Evolutionary conservation across 2,113 vertebrate genomes (phyloP).

Genomic region (Percopsis transmontana): DNA sequence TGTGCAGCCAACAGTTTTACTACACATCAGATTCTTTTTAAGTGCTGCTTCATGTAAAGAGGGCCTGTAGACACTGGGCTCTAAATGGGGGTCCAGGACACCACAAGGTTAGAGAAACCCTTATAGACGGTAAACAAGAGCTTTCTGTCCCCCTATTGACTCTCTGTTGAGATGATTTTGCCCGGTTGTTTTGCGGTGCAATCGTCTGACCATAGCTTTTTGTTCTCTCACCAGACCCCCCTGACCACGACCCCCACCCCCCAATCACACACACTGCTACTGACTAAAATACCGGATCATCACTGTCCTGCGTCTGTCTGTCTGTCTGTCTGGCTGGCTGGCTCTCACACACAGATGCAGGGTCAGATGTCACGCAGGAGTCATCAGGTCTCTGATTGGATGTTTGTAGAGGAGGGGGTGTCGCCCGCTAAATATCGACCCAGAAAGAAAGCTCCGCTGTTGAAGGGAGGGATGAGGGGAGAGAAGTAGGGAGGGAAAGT

Average conservation of each 20-base stretch:
- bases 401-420: constrained; percentile 61
- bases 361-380: constrained; percentile 46
- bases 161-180: constrained; percentile 34
- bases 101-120: too few relatives aligned
- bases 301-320: neutral
- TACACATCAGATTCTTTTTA: too few relatives aligned
- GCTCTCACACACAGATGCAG: constrained; percentile 8
- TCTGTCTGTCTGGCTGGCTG: neutral
- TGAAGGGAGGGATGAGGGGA: neutral
- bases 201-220: too few relatives aligned
- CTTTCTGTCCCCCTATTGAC: constrained; percentile 53
- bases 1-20: too few relatives aligned
- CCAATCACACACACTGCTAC: too few relatives aligned
- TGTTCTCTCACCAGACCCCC: too few relatives aligned
- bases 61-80: too few relatives aligned
- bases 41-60: too few relatives aligned
- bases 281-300: too few relatives aligned
- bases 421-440: constrained; percentile 60
- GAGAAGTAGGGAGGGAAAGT: neutral
- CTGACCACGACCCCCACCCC: too few relatives aligned
- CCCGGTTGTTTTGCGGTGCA: constrained; percentile 55
- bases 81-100: too few relatives aligned
- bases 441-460: constrained; percentile 29
- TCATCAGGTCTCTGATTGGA: constrained; percentile 66
- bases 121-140: too few relatives aligned